phyloP scores from a whole-genome alignment of 2,888 invertebrate genomes.

The Diplolepis rosae region DNA sequence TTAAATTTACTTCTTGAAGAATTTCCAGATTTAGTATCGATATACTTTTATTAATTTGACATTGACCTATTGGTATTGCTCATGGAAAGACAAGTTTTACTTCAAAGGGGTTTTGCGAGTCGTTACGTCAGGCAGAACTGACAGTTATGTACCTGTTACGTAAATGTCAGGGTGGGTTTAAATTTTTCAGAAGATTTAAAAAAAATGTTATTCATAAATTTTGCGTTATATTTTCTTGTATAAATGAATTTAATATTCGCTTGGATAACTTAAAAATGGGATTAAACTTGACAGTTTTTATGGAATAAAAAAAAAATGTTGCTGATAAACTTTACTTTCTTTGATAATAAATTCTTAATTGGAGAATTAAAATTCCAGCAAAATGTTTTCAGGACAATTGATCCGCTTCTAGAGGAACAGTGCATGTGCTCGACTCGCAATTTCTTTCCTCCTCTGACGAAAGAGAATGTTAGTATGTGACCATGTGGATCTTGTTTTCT shows the following conservation, averaged over 20 bases:
- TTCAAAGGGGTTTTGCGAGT: constrained; percentile 49
- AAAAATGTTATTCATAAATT: too few relatives aligned
- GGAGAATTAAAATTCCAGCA: too few relatives aligned
- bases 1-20: too few relatives aligned
- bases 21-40: too few relatives aligned
- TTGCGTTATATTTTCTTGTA: too few relatives aligned
- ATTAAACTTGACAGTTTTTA: too few relatives aligned
- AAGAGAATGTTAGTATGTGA: constrained; percentile 45
- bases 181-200: neutral
- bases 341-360: too few relatives aligned
- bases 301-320: too few relatives aligned
- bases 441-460: constrained; percentile 48
- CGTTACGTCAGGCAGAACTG: constrained; percentile 51
- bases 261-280: too few relatives aligned
- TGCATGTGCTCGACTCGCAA: neutral
- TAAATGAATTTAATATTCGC: too few relatives aligned
- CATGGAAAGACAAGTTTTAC: constrained; percentile 43
- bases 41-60: constrained; percentile 2
- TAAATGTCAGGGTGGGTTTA: constrained; percentile 28
- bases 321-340: too few relatives aligned
- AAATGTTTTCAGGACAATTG: too few relatives aligned
- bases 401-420: neutral
- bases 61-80: constrained; percentile 1
- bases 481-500: constrained; percentile 7
- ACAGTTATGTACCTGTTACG: constrained; percentile 49